phyloP scores from a whole-genome alignment of 2,797 vertebrate species.

The Molossus alvarezi region DNA sequence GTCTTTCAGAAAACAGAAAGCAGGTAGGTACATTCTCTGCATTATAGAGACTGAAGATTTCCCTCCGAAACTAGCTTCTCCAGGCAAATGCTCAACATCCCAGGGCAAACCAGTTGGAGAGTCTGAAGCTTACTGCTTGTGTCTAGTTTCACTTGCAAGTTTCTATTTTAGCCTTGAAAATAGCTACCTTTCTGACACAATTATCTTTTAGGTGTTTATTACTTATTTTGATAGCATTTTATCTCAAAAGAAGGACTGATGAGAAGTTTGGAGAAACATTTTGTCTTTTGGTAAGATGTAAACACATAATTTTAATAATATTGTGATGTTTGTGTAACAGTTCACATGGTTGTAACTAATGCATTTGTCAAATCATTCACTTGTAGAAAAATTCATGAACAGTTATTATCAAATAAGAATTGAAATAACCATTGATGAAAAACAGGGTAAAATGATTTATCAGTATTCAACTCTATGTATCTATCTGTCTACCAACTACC shows the following conservation, averaged over 20 bases:
- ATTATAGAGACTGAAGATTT: not conserved
- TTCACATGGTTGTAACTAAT: not conserved
- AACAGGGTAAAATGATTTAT: not conserved
- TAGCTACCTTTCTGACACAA: not conserved
- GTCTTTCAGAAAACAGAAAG: constrained; percentile 39
- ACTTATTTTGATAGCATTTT: constrained; percentile 38
- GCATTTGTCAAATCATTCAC: constrained; percentile 5
- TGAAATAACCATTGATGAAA: constrained; percentile 25
- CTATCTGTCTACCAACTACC: not conserved
- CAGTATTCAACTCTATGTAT: not conserved
- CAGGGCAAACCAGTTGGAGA: not conserved
- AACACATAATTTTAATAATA: constrained; percentile 8
- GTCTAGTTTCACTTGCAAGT: not conserved
- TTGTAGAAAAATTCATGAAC: constrained; percentile 2
- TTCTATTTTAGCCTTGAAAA: constrained; percentile 36
- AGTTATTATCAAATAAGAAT: not conserved
- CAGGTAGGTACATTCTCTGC: not conserved
- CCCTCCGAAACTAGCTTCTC: not conserved
- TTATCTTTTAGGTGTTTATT: constrained; percentile 50
- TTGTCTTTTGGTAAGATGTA: not conserved
- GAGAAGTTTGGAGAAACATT: not conserved
- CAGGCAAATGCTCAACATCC: not conserved
- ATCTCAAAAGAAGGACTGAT: not conserved
- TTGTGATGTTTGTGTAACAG: not conserved
- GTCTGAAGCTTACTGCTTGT: not conserved